Percentiles rank a stretch among this genome's conserved stretches.
phyloP scores from a whole-genome alignment of 2,113 vertebrate genomes.

The Ptilorrhoa leucosticta region DNA sequence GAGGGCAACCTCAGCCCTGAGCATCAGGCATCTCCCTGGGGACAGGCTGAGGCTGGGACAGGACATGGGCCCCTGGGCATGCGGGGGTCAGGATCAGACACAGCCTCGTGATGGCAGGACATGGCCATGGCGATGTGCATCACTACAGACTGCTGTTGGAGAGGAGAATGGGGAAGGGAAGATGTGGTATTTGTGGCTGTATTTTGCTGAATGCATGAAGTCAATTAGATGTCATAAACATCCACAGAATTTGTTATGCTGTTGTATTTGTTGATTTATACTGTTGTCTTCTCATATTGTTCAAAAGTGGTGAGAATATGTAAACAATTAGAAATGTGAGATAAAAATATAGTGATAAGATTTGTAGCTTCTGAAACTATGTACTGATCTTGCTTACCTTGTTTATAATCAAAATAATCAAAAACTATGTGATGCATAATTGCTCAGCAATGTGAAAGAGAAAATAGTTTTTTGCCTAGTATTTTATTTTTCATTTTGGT shows the following conservation, averaged over 20 bases:
- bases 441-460: neutral
- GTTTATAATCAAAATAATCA: neutral
- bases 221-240: neutral
- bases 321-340: neutral
- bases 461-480: neutral
- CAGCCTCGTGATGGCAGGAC: neutral
- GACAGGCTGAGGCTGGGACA: neutral
- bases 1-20: fast-evolving
- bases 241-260: neutral
- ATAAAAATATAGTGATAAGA: neutral
- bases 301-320: neutral
- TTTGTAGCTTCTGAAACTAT: neutral
- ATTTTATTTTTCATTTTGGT: neutral
- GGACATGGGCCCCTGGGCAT: fast-evolving
- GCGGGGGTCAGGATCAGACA: neutral
- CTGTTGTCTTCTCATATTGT: neutral
- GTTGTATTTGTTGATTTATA: neutral
- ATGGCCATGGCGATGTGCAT: neutral
- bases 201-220: neutral
- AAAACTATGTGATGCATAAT: neutral
- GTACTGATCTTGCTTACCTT: neutral
- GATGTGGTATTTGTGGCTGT: neutral
- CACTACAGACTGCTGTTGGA: fast-evolving
- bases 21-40: fast-evolving
- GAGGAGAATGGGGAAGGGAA: neutral